phyloP scores from a whole-genome alignment of 2,888 invertebrate species.

The Hirtodrosophila trivittata region DNA sequence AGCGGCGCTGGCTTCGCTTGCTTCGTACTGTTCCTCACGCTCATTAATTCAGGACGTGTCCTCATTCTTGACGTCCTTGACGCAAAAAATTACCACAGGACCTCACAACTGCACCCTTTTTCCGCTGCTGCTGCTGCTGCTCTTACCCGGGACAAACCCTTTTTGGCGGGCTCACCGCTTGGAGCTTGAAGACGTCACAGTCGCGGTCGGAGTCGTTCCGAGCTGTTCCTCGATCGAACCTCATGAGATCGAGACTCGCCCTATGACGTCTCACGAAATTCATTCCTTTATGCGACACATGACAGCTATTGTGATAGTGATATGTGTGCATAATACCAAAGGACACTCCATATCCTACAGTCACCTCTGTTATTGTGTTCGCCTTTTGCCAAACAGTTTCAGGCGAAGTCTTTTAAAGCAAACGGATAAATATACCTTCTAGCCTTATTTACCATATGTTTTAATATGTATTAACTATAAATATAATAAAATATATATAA shows the following conservation, averaged over 20 bases:
- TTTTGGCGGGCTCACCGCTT: conserved; percentile 16
- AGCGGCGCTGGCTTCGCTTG: conserved; percentile 39
- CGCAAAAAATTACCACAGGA: conserved; percentile 41
- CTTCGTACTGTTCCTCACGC: conserved; percentile 31
- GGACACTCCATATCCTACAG: conserved; percentile 3
- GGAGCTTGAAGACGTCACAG: conserved; percentile 47
- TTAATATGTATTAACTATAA: too few relatives aligned
- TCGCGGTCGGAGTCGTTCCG: conserved; percentile 10
- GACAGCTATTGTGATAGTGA: conserved; percentile 51
- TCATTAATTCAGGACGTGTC: conserved; percentile 63
- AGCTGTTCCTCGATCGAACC: conserved; percentile 30
- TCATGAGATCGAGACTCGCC: conserved; percentile 17
- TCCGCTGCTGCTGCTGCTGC: too few relatives aligned
- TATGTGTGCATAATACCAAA: conserved; percentile 50
- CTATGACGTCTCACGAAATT: conserved; percentile 46
- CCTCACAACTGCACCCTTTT: conserved; percentile 46
- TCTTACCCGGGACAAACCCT: too few relatives aligned
- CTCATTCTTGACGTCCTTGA: conserved; percentile 60
- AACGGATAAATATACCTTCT: too few relatives aligned
- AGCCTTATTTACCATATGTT: too few relatives aligned
- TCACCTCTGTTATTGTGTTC: background rate
- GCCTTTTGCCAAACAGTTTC: too few relatives aligned
- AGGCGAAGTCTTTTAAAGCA: too few relatives aligned
- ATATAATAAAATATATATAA: too few relatives aligned
- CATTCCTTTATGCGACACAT: conserved; percentile 34